Evolutionary conservation across 2,113 vertebrate genomes (phyloP), one percentile per base, ranked within the genome.

Genomic region (Sardina pilchardus): DNA sequence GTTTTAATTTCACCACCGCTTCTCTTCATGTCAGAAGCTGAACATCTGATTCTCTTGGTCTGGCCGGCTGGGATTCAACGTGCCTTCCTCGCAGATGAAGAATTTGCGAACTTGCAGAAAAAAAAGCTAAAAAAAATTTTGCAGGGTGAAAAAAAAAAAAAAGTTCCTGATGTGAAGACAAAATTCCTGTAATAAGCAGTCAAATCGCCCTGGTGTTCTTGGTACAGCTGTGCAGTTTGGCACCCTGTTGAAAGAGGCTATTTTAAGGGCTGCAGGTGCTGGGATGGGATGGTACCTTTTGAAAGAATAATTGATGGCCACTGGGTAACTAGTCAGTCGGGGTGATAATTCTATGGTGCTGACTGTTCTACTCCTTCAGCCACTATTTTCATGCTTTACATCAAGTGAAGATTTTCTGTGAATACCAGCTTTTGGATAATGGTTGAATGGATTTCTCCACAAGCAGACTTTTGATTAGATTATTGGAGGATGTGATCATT

Each of bases 21-120:
- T 91, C 91, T 12, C 92, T 94, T 93, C 92, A 92, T 90, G 92
- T 93, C 87, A 88, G 71, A 90, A 89, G 12, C 12, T 88, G 78
- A 88, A 86, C 91, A 89, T 91, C 88, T 87, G 90, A 91, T 90
- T 83, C 85, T 89, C 45, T 78, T 82, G 87, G 83, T 90, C 88
- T 85, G 91, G 92, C 88, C 93, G 92, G 93, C 90, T 94, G 93
- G 92, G 93, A 93, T 90, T 94, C 92, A 91, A 92, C 91, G 89
- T 89, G 90, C 90, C 84, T 86, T 83, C 87, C 89, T 90, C 91
- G 89, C 88, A 90, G 90, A 94, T 91, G 91, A 91, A 91, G 88
- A 93, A 94, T 88, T 90, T 92, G 88, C 92, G 89, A 92, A 92
- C 86, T 94, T 93, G 89, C 90, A 91, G 84, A 85, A 91, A 91